A percentile compares a stretch with the other conserved stretches of the same genome.
Evolutionary conservation across 2,113 vertebrate species (phyloP).

Genomic region (Peromyscus californicus): DNA sequence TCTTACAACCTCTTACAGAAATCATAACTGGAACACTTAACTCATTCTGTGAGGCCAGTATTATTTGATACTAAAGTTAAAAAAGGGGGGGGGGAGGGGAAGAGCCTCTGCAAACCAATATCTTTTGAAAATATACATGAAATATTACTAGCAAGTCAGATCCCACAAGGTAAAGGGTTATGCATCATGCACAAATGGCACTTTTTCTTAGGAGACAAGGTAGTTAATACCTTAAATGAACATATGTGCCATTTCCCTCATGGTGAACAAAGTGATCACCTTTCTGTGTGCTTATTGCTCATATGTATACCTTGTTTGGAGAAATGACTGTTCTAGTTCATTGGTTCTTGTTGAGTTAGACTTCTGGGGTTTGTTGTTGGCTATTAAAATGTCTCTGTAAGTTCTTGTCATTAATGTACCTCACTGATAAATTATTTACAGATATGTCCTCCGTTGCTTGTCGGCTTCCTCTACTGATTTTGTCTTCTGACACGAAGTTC

Average conservation of each 20-base stretch:
- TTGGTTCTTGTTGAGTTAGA: not conserved
- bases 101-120: not conserved
- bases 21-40: not conserved
- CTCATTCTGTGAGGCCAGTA: not conserved
- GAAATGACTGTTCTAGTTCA: not conserved
- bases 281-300: not conserved
- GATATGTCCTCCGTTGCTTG: not conserved
- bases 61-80: not conserved
- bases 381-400: not conserved
- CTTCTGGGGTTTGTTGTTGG: not conserved
- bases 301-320: not conserved
- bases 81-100: too few species aligned
- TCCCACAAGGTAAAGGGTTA: not conserved
- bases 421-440: not conserved
- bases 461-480: not conserved
- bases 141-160: constrained; percentile 26
- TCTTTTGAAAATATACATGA: not conserved
- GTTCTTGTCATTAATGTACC: not conserved
- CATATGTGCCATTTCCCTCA: not conserved
- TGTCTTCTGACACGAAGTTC: not conserved
- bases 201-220: constrained; percentile 1
- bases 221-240: not conserved
- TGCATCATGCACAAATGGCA: not conserved
- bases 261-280: not conserved
- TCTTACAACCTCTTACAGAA: not conserved